Percentiles rank a stretch among this genome's conserved stretches.
Evolutionary conservation across 2,888 invertebrate genomes (phyloP).

Genomic region (Rotaria sp.): DNA sequence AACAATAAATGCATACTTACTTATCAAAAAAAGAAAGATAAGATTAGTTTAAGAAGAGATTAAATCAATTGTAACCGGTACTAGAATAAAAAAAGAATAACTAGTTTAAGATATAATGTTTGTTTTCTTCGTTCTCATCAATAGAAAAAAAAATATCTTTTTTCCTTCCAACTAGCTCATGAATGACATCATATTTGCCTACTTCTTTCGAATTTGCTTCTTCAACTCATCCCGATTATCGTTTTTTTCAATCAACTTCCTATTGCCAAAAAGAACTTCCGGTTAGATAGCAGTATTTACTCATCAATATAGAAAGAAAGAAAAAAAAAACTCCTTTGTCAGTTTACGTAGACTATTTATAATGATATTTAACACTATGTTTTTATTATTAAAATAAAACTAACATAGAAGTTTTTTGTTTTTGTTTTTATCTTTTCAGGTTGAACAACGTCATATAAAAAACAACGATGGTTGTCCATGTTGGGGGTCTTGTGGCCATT

Average conservation of each 20-base stretch:
- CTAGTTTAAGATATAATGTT: neutral
- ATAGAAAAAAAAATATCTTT: neutral
- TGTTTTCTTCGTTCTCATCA: neutral
- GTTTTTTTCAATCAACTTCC: neutral
- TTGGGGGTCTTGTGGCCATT: slow-evolving; percentile 85
- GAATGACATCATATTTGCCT: neutral
- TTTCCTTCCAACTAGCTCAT: neutral
- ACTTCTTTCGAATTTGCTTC: neutral
- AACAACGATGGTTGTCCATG: slow-evolving; percentile 55
- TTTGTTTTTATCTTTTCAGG: neutral
- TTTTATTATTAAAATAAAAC: too few species aligned
- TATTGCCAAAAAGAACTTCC: slow-evolving; percentile 19
- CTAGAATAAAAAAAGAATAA: neutral
- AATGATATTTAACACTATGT: neutral
- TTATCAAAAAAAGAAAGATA: too few species aligned
- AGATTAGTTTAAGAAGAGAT: neutral
- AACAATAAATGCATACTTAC: neutral
- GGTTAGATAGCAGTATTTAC: neutral
- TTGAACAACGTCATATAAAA: neutral
- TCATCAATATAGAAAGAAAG: neutral
- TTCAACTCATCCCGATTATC: neutral
- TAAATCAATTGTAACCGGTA: neutral
- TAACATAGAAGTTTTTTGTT: neutral
- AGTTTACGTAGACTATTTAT: neutral
- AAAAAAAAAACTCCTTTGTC: neutral